A percentile compares a stretch with the other conserved stretches of the same genome.
Evolutionary conservation across 2,888 invertebrate species (phyloP).

Genomic region (Mongoloraphidia duomilia): DNA sequence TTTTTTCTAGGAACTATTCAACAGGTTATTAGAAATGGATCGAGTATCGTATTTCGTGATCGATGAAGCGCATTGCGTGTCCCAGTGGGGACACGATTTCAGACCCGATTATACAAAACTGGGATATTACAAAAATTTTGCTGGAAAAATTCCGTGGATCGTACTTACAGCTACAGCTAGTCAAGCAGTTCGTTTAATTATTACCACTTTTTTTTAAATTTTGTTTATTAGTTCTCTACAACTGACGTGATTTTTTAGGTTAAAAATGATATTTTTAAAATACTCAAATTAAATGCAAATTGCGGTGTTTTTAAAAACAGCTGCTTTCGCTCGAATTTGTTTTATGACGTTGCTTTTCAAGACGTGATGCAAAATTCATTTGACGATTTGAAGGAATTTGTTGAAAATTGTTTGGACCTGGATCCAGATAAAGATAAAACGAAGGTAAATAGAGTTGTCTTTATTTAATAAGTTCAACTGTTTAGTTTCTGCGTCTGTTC

Average conservation of each 20-base stretch:
- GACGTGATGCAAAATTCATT: slow-evolving; percentile 71
- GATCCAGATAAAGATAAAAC: slow-evolving; percentile 32
- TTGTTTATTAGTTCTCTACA: not conserved
- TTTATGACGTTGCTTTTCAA: slow-evolving; percentile 85
- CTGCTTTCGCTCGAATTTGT: slow-evolving; percentile 84
- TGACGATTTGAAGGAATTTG: slow-evolving; percentile 63
- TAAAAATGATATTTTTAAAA: slow-evolving; percentile 64
- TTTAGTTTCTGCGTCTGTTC: too few species aligned
- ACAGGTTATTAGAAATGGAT: slow-evolving; percentile 54
- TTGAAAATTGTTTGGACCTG: slow-evolving; percentile 47
- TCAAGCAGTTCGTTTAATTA: slow-evolving; percentile 31
- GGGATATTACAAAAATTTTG: slow-evolving; percentile 46
- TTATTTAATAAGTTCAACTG: too few species aligned
- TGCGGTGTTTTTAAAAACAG: slow-evolving; percentile 56
- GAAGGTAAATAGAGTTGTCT: slow-evolving; percentile 11
- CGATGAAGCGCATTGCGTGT: slow-evolving; percentile 97
- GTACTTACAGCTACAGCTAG: slow-evolving; percentile 94
- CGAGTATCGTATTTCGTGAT: slow-evolving; percentile 83
- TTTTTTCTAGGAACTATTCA: slow-evolving; percentile 38
- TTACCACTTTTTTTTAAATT: not conserved
- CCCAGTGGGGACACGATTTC: slow-evolving; percentile 99
- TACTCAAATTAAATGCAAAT: slow-evolving; percentile 40
- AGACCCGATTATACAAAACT: slow-evolving; percentile 87
- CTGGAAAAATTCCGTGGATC: slow-evolving; percentile 64
- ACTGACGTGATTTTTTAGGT: slow-evolving; percentile 38